Percentiles rank a stretch among this genome's conserved stretches.
These are phyloP conservation scores for Schizopygopsis malacanthus DNA, from an alignment of 2,797 vertebrate genomes.

Conservation along the genomic window DNA sequence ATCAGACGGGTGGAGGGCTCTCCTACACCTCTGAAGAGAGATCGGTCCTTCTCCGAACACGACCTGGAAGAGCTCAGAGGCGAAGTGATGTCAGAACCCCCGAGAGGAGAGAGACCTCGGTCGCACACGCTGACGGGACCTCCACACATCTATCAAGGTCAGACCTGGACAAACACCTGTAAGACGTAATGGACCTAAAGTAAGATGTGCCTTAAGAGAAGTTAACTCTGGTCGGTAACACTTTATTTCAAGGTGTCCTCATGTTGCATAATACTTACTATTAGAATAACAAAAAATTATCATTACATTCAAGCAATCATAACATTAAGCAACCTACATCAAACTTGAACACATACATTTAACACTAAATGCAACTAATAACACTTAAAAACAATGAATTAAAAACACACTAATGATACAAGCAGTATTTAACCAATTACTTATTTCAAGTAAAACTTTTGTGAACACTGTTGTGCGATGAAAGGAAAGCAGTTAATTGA, in stretches of 20 bases:
- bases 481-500: neutral
- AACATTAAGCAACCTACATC: too few relatives aligned
- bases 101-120: slow-evolving; percentile 74
- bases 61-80: slow-evolving; percentile 86
- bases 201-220: neutral
- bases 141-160: slow-evolving; percentile 72
- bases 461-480: neutral
- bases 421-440: too few relatives aligned
- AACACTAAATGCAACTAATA: neutral
- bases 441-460: neutral
- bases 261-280: too few relatives aligned
- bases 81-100: slow-evolving; percentile 67
- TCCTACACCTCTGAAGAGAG: slow-evolving; percentile 83
- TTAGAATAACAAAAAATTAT: too few relatives aligned
- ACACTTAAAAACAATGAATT: neutral
- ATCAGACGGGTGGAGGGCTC: slow-evolving; percentile 72
- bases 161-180: slow-evolving; percentile 26
- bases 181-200: neutral
- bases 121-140: slow-evolving; percentile 73
- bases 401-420: too few relatives aligned
- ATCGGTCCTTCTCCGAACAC: slow-evolving; percentile 95
- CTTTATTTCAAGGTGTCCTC: too few relatives aligned
- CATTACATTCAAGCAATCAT: too few relatives aligned
- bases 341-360: neutral
- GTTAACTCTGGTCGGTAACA: neutral